A percentile compares a stretch with the other conserved stretches of the same genome.
phyloP scores from a whole-genome alignment of 2,888 invertebrate species.

The Orthosia incerta region DNA sequence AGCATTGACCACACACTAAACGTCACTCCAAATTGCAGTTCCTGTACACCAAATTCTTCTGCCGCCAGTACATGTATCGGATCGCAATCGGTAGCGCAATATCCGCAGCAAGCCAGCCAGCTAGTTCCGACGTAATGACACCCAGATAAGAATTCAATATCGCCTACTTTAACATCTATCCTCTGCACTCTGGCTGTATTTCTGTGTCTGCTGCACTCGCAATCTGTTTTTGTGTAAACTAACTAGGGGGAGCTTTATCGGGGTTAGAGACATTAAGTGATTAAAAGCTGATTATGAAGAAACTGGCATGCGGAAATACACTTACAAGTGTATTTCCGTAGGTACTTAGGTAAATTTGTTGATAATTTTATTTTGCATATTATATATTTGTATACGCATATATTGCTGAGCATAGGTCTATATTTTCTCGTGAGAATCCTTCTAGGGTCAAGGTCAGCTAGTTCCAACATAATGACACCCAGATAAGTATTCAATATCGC shows the following conservation, averaged over 20 bases:
- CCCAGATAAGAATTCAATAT: constrained; percentile 67
- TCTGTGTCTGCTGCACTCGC: constrained; percentile 48
- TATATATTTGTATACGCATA: too few relatives aligned
- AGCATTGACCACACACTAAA: neutral
- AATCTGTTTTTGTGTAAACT: constrained; percentile 29
- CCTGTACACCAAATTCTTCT: constrained; percentile 13
- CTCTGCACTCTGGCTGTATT: constrained; percentile 29
- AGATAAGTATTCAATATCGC: constrained; percentile 67
- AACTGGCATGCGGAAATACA: neutral
- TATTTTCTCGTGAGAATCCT: too few relatives aligned
- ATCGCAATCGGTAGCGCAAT: constrained; percentile 65
- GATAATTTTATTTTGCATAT: too few relatives aligned
- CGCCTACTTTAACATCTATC: constrained; percentile 59
- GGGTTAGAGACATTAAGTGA: neutral
- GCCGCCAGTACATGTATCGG: constrained; percentile 44
- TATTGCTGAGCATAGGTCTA: too few relatives aligned
- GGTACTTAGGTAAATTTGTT: too few relatives aligned
- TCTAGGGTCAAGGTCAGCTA: constrained; percentile 17
- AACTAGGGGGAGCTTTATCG: neutral
- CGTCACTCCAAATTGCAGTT: neutral
- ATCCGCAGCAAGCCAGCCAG: constrained; percentile 65
- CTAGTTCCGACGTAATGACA: constrained; percentile 66
- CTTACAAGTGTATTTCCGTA: too few relatives aligned
- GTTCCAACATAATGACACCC: constrained; percentile 65
- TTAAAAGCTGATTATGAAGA: neutral